These are phyloP conservation scores for Aplodontia rufa DNA, from an alignment of 2,113 vertebrate species.

Conservation along the genomic window DNA sequence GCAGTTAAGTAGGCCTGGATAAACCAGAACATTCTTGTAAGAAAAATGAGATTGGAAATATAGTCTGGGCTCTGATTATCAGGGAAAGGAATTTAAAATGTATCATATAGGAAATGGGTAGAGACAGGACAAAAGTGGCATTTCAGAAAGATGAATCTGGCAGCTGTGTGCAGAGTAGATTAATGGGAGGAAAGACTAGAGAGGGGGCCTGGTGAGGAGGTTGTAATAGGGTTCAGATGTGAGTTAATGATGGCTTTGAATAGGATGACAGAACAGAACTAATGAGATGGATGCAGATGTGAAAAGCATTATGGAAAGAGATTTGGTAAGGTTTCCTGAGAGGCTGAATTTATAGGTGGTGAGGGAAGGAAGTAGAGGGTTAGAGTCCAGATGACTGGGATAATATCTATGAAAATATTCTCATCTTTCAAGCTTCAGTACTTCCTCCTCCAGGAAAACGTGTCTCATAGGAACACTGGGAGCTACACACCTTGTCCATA, in stretches of 20 bases:
- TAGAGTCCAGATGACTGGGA: conserved; percentile 1
- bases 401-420: conserved; percentile 13
- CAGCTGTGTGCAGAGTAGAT: conserved; percentile 56
- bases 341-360: conserved; percentile 22
- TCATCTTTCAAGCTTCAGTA: not conserved
- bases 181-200: conserved; percentile 44
- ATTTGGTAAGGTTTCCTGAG: conserved; percentile 56
- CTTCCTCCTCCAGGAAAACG: conserved; percentile 7
- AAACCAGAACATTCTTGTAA: not conserved
- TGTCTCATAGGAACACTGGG: not conserved
- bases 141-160: conserved; percentile 56
- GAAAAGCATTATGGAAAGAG: conserved; percentile 2
- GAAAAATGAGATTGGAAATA: conserved; percentile 28
- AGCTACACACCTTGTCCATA: not conserved
- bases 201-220: conserved; percentile 16
- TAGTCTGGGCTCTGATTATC: conserved; percentile 3
- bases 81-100: conserved; percentile 50
- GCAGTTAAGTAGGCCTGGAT: not conserved
- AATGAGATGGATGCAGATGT: conserved; percentile 60
- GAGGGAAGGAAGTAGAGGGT: not conserved
- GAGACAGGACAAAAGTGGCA: conserved; percentile 23
- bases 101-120: conserved; percentile 41
- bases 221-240: conserved; percentile 67
- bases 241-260: conserved; percentile 67
- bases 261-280: conserved; percentile 42